Evolutionary conservation across 2,113 vertebrate species (phyloP).

Genomic region (Felis chaus): DNA sequence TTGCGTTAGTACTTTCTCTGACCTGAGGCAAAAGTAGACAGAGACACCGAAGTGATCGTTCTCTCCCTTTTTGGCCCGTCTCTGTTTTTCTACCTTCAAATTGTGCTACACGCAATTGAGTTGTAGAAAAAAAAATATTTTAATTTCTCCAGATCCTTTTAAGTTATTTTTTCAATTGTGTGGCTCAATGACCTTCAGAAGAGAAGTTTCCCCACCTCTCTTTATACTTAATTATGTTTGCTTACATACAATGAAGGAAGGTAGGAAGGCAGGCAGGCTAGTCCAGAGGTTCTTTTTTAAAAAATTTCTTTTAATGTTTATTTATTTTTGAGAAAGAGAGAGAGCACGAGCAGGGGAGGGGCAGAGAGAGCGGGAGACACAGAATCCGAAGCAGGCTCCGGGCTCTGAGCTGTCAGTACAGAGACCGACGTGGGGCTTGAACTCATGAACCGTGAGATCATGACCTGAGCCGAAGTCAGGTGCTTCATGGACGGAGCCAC

Average conservation of each 20-base stretch:
- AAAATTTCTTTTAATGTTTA: no score
- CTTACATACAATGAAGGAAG: not conserved
- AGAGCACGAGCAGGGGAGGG: no score
- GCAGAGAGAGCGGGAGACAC: no score
- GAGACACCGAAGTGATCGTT: not conserved
- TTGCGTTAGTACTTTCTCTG: not conserved
- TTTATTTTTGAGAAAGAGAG: no score
- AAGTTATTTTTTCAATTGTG: slow-evolving; percentile 4
- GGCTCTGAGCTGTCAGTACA: no score
- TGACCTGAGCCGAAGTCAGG: no score
- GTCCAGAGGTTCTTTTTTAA: not conserved
- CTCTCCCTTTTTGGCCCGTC: not conserved
- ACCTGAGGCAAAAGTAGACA: not conserved
- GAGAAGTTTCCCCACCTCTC: not conserved
- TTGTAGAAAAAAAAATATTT: not conserved
- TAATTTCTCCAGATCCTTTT: not conserved
- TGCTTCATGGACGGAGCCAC: no score
- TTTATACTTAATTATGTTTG: not conserved
- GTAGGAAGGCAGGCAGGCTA: not conserved
- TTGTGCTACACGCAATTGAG: not conserved
- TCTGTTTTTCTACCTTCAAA: not conserved
- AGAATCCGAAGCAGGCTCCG: no score
- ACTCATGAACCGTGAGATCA: no score
- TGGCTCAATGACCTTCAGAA: not conserved
- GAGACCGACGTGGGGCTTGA: fast-evolving